Evolutionary conservation across 2,888 invertebrate genomes (phyloP), one percentile per base, ranked within the genome.

Genomic region (Drosophila macrospina): DNA sequence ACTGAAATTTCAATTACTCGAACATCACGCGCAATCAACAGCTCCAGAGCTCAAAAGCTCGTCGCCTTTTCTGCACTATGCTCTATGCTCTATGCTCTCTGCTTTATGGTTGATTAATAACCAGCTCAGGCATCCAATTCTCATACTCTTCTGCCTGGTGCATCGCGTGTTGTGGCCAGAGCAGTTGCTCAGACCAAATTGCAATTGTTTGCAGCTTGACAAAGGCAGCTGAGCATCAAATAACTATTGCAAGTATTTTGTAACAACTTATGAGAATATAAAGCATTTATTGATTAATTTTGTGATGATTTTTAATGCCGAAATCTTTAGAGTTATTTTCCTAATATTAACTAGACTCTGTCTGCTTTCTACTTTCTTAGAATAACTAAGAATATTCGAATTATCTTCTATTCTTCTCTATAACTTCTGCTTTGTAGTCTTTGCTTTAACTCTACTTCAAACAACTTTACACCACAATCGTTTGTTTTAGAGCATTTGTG

Each of bases 1-100:
- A 65, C 76, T 85, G 64, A 81, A 83, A 83, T 83, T 89, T 83
- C 88, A 83, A 83, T 83, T 83, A 85, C 64, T 42, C 48, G 70
- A 85, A 85, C 85, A 81, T 81, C 81, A 88, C 78, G 81, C 73
- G 89, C 89, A 81, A 88, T 81, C 89, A 88, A 72, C 88, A 85
- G 65, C 65, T 62, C 20, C n/a, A n/a, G n/a, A 42, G 41, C 39
- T 11, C 10, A n/a, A n/a, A 11, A 30, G 73, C 39, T 76, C 67
- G 65, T 65, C 73, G 60, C 48, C 44, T 59, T 39, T 28, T 8
- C 16, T n/a, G 30, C 30, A 10, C 39, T 28, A 30, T 15, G 20
- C 48, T 48, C 24, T 8, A 2, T 10, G 15, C 30, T n/a, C 39
- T 28, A 30, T 15, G 20, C 48, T 48, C 24, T 8, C 5, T 10